A percentile compares a stretch with the other conserved stretches of the same genome.
Conservation (phyloP, 2,113 vertebrate species). For the Tragelaphus imberbis region DNA sequence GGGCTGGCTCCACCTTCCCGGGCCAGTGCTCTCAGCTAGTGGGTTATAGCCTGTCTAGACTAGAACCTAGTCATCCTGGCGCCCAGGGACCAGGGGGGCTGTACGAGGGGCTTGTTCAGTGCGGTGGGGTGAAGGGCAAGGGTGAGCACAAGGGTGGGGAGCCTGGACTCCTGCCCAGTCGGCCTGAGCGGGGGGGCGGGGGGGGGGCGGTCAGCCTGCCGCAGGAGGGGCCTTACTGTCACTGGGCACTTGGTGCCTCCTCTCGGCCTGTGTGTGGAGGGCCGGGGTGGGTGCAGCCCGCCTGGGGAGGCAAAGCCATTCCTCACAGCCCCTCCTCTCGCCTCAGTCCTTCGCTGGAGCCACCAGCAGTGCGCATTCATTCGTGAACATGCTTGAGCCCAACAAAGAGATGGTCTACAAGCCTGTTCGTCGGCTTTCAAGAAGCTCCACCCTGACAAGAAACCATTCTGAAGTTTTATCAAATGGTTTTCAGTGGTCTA, state of each 20-base stretch:
- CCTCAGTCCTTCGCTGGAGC: no score
- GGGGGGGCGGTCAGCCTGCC: rapidly evolving
- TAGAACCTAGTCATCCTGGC: not conserved
- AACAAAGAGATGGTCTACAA: no score
- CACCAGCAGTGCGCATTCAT: not conserved
- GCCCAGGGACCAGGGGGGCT: not conserved
- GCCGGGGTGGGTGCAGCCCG: not conserved
- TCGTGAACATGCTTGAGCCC: not conserved
- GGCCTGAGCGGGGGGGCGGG: not conserved
- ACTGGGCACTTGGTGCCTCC: not conserved
- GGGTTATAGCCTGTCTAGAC: not conserved
- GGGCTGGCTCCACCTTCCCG: not conserved
- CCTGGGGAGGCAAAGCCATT: not conserved
- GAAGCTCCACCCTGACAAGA: not conserved
- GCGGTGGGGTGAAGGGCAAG: not conserved
- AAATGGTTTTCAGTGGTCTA: not conserved
- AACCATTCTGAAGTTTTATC: not conserved
- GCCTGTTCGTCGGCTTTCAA: not conserved
- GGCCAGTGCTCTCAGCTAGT: not conserved
- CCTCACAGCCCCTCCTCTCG: not conserved
- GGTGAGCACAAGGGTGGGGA: not conserved
- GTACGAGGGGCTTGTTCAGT: no score
- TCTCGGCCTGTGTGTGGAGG: not conserved
- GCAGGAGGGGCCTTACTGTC: not conserved
- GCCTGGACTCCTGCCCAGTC: not conserved